Base-by-base conservation (phyloP, 53 echinoderm and acorn worm genomes). In the Henricia sp. region DNA sequence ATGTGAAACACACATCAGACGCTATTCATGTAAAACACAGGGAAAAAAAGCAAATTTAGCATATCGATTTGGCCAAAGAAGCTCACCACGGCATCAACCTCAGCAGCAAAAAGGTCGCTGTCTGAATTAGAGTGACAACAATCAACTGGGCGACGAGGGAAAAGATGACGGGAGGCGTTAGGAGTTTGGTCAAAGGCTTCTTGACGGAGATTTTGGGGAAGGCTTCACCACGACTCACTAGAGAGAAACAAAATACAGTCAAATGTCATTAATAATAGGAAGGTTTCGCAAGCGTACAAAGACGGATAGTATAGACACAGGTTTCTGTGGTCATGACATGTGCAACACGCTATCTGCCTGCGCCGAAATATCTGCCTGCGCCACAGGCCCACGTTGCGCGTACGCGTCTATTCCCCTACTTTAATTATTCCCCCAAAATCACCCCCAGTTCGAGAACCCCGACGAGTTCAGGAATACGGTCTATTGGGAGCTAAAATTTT, bases 171-270 rank as follows among this genome's bases (percentile, higher is more conserved):
- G 91, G 88, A 1, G 91, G 55, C 34, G 88, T 88, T 77, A 91
- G 83, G 37, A 91, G 76, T 41, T 88, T 87, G 3, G 74, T 76
- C 0, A 73, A 71, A 1, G 91, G 91, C 42, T 66, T 73, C 60
- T 74, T 74, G 51, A 69, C 10, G 1, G 84, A 82, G 68, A 91
- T 52, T 43, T 58, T 84, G 6, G 60, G 26, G 51, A 68, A 82
- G 17, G 91, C 91, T 60, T 83, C 74, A 70, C 84, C 84, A 68
- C 91, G 83, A 48, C 83, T 84, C 83, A 91, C 91, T 87, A 44
- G 13, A 44, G 13, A 44, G 44, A 44, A 44, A 44, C 13, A 17
- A 59, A 24, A 59, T 27, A 59, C 24, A 27, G 60, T 59, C 24
- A 59, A 59, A 59, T 6, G 28, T 6, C n/a, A 13, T 8, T 6